A percentile compares a stretch with the other conserved stretches of the same genome.
Conservation (phyloP, 2,888 invertebrate species). For the Heliconius charithonia region DNA sequence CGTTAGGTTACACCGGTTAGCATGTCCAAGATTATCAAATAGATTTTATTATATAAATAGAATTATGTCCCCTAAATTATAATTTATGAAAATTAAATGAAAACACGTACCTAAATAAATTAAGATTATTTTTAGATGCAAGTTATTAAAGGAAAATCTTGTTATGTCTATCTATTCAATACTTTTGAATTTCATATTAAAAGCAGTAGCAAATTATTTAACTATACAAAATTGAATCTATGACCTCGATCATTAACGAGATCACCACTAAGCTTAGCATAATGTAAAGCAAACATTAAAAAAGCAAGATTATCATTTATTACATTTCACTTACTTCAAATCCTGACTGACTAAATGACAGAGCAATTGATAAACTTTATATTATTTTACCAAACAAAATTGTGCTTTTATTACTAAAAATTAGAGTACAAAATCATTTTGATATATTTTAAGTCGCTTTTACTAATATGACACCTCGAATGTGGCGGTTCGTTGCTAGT, state of each 20-base stretch:
- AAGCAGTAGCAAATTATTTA: neutral
- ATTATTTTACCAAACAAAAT: neutral
- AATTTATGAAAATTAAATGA: too few species aligned
- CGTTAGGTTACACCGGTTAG: neutral
- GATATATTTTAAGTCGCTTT: slow-evolving; percentile 39
- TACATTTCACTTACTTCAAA: slow-evolving; percentile 26
- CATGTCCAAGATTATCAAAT: too few species aligned
- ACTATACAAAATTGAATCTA: neutral
- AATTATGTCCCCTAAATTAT: too few species aligned
- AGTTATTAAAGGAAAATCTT: too few species aligned
- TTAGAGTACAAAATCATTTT: slow-evolving; percentile 47
- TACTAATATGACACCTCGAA: slow-evolving; percentile 38
- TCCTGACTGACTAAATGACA: slow-evolving; percentile 28
- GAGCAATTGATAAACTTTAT: slow-evolving; percentile 19
- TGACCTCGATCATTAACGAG: neutral
- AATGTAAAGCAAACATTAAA: slow-evolving; percentile 1
- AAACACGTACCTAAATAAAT: too few species aligned
- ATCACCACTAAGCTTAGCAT: neutral
- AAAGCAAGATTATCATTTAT: neutral
- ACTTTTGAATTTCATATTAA: neutral
- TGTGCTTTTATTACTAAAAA: slow-evolving; percentile 7
- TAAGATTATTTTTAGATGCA: too few species aligned
- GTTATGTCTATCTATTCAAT: too few species aligned
- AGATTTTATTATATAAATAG: too few species aligned
- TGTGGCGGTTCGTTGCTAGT: slow-evolving; percentile 1